Conservation (phyloP, 2,888 invertebrate species). For the Masnerella sp. region DNA sequence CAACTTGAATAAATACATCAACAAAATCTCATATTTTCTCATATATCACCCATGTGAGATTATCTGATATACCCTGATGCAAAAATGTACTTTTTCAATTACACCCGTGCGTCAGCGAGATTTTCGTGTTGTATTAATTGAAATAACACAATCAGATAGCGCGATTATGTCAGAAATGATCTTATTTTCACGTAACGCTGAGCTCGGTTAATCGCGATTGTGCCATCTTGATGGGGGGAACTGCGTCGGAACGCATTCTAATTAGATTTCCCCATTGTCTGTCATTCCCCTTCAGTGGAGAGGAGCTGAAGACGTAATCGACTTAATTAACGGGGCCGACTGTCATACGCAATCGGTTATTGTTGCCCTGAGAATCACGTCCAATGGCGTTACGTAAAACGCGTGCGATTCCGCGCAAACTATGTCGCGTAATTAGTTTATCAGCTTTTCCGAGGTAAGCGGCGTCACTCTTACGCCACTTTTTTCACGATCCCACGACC, state of each 20-base stretch:
- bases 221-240: conserved; percentile 52
- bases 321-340: conserved; percentile 57
- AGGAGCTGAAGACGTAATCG: conserved; percentile 54
- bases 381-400: conserved; percentile 33
- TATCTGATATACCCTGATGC: too few species aligned
- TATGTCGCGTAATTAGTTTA: conserved; percentile 19
- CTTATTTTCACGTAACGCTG: conserved; percentile 51
- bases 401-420: background rate
- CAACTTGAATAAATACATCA: too few species aligned
- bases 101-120: background rate
- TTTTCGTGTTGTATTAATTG: conserved; percentile 40
- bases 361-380: conserved; percentile 48
- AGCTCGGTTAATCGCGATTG: conserved; percentile 41
- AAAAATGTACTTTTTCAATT: background rate
- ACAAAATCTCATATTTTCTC: too few species aligned
- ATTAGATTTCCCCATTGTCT: conserved; percentile 61
- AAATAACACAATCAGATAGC: conserved; percentile 33
- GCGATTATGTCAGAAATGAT: conserved; percentile 42
- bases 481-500: conserved; percentile 1
- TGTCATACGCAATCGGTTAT: conserved; percentile 56
- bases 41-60: too few species aligned
- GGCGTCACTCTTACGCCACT: too few species aligned
- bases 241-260: conserved; percentile 57
- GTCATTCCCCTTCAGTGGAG: conserved; percentile 54
- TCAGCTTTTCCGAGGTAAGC: too few species aligned